These are phyloP conservation scores for Platycercus adscitus DNA, from an alignment of 2,113 vertebrate species.

Conservation along the genomic window DNA sequence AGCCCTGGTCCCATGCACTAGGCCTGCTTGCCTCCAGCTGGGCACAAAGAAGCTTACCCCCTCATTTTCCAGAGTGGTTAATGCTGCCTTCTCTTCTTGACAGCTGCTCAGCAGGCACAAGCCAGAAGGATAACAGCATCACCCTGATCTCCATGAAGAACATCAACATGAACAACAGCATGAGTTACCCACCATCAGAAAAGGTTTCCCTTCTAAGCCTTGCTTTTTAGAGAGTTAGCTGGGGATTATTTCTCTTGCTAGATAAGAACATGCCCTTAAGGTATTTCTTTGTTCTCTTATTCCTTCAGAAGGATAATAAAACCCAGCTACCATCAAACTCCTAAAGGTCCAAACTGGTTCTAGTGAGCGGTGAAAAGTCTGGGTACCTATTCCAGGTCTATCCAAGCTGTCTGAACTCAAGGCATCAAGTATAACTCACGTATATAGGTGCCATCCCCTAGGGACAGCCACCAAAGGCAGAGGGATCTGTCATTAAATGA, in stretches of 20 bases:
- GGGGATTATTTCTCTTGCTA: neutral
- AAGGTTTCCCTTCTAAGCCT: slow-evolving; percentile 54
- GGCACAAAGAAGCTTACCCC: neutral
- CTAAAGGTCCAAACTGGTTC: neutral
- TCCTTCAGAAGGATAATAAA: neutral
- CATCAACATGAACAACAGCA: slow-evolving; percentile 82
- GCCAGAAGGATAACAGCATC: slow-evolving; percentile 81
- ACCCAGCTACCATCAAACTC: neutral
- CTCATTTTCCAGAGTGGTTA: neutral
- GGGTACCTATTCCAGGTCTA: neutral
- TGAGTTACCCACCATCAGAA: slow-evolving; percentile 50
- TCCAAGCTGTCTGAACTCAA: neutral
- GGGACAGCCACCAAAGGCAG: neutral
- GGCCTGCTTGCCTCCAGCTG: neutral
- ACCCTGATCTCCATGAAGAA: slow-evolving; percentile 86
- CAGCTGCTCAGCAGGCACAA: slow-evolving; percentile 72
- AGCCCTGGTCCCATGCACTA: neutral
- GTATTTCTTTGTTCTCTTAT: neutral
- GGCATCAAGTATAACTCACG: neutral
- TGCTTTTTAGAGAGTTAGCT: neutral
- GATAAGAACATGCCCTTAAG: neutral
- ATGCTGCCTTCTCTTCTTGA: neutral
- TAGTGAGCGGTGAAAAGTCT: neutral
- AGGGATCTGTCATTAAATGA: neutral
- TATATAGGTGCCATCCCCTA: neutral